A percentile compares a stretch with the other conserved stretches of the same genome.
Evolutionary conservation across 2,113 vertebrate genomes (phyloP).

Genomic region (Gambusia affinis): DNA sequence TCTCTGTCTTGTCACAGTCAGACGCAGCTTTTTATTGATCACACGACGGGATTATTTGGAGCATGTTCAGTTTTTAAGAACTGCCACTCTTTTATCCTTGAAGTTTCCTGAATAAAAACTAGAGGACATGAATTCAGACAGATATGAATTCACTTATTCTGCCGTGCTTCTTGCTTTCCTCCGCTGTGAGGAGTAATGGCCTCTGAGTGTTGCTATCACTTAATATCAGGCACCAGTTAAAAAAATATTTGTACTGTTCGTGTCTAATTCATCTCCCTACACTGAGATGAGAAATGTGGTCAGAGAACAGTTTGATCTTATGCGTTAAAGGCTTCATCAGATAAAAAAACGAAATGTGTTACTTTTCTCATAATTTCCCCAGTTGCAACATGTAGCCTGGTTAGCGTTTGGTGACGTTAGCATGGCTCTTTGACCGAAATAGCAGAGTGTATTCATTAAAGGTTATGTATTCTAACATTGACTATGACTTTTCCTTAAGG

Average conservation of each 20-base stretch:
- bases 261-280: neutral
- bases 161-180: neutral
- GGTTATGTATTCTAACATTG: neutral
- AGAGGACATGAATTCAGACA: neutral
- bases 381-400: no score
- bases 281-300: neutral
- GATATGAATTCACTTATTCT: neutral
- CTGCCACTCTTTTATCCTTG: neutral
- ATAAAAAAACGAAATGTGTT: no score
- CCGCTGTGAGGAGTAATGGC: neutral
- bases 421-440: neutral
- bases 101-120: neutral
- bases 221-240: no score
- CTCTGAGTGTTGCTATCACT: neutral
- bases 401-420: neutral
- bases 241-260: no score
- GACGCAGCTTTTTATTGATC: constrained; percentile 22
- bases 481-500: neutral
- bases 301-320: neutral
- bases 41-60: constrained; percentile 23
- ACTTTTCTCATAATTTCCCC: no score
- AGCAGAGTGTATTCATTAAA: no score
- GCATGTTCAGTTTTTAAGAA: neutral
- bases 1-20: constrained; percentile 1
- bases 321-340: neutral